Evolutionary conservation across 2,113 vertebrate species (phyloP).

Genomic region (Otis tarda): DNA sequence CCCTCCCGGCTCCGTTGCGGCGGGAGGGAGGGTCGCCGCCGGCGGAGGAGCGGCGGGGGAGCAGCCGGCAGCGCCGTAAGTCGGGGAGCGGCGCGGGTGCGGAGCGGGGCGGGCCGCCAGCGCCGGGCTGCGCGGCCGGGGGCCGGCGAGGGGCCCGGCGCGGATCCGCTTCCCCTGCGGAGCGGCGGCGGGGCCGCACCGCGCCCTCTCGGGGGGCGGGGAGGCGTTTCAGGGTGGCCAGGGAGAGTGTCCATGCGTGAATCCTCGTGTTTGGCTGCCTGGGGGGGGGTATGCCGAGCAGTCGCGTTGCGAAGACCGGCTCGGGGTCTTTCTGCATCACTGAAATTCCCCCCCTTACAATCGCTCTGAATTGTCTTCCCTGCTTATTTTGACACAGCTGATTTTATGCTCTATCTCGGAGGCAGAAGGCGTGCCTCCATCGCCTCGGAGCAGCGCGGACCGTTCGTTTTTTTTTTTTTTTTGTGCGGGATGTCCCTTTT

Average conservation of each 20-base stretch:
- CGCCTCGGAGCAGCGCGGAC: background rate
- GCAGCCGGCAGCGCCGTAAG: background rate
- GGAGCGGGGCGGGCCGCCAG: background rate
- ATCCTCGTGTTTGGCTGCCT: background rate
- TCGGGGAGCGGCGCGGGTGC: background rate
- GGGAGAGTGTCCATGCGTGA: background rate
- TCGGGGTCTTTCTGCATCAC: background rate
- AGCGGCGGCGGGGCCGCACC: background rate
- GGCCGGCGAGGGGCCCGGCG: background rate
- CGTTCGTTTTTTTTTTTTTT: background rate
- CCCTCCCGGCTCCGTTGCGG: background rate
- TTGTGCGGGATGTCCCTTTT: background rate
- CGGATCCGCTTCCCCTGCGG: background rate
- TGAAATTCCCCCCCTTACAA: background rate
- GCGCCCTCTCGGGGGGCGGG: background rate
- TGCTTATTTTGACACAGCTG: background rate
- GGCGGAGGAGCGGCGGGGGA: background rate
- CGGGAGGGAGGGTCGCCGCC: background rate
- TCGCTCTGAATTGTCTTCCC: background rate
- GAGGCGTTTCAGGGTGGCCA: background rate
- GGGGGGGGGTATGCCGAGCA: background rate
- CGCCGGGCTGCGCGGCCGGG: background rate
- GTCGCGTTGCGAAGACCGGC: background rate
- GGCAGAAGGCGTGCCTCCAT: background rate
- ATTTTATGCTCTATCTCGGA: background rate